phyloP scores from a whole-genome alignment of 2,888 invertebrate genomes.

The Operophtera brumata region DNA sequence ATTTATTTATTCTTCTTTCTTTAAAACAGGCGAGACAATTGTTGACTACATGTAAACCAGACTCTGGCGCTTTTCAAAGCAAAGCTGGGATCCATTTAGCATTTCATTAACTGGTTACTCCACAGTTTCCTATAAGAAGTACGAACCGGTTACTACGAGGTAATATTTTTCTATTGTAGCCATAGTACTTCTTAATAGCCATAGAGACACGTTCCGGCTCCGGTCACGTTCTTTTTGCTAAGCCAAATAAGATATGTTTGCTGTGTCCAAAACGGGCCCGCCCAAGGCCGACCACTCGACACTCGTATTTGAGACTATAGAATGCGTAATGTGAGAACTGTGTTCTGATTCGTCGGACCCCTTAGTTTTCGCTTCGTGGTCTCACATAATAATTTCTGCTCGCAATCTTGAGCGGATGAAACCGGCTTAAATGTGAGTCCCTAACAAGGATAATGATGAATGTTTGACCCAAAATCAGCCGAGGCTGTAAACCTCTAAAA shows the following conservation, averaged over 20 bases:
- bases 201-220: slow-evolving; percentile 43
- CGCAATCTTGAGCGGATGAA: slow-evolving; percentile 23
- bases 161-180: slow-evolving; percentile 21
- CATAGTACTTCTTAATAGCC: background rate
- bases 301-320: slow-evolving; percentile 34
- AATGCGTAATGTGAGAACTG: slow-evolving; percentile 34
- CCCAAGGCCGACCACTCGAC: slow-evolving; percentile 61
- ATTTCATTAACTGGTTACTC: slow-evolving; percentile 8
- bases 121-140: background rate
- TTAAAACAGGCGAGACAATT: background rate
- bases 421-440: background rate
- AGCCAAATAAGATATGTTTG: slow-evolving; percentile 60
- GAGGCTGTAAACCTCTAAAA: too few species aligned
- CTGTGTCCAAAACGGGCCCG: slow-evolving; percentile 55
- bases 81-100: slow-evolving; percentile 3
- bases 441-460: background rate
- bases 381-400: slow-evolving; percentile 22
- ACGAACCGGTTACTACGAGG: slow-evolving; percentile 5
- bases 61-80: background rate
- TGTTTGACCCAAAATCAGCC: background rate
- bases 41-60: background rate
- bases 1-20: too few species aligned
- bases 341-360: slow-evolving; percentile 17
- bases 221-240: slow-evolving; percentile 58
- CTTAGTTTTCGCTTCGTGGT: slow-evolving; percentile 20